phyloP scores from a whole-genome alignment of 1,140 invertebrate species.

The Drosophila rhopaloa region DNA sequence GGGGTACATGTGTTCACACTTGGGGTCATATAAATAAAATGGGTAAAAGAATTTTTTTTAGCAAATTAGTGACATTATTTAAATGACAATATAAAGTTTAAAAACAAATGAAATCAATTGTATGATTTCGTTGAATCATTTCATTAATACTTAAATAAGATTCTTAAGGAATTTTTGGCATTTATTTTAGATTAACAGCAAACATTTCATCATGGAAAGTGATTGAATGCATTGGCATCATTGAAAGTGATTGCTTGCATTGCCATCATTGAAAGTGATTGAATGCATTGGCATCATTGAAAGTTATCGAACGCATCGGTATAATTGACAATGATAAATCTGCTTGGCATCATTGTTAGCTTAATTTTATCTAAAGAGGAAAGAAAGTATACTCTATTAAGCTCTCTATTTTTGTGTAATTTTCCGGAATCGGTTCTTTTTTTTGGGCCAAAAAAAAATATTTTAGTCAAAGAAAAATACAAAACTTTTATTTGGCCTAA shows the following conservation, averaged over 20 bases:
- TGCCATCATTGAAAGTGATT: background rate
- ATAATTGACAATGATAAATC: no score
- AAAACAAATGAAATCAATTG: no score
- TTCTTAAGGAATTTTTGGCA: no score
- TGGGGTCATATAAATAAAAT: background rate
- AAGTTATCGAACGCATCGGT: no score
- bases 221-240: background rate
- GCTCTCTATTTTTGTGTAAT: no score
- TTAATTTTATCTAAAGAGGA: no score
- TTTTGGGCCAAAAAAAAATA: background rate
- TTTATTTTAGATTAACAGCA: no score
- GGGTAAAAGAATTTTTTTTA: background rate
- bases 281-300: background rate
- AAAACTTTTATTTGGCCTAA: background rate
- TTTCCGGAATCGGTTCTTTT: background rate
- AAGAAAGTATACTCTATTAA: background rate
- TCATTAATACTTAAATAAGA: no score
- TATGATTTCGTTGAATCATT: no score
- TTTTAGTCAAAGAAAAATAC: background rate
- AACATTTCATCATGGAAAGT: no score
- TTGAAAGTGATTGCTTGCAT: background rate
- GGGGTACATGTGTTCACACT: slow-evolving; percentile 1
- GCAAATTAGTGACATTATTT: background rate
- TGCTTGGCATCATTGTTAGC: no score
- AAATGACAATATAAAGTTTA: no score